Evolutionary conservation across 2,888 invertebrate genomes (phyloP), one percentile per base, ranked within the genome.

Genomic region (Allophyes oxyacanthae): DNA sequence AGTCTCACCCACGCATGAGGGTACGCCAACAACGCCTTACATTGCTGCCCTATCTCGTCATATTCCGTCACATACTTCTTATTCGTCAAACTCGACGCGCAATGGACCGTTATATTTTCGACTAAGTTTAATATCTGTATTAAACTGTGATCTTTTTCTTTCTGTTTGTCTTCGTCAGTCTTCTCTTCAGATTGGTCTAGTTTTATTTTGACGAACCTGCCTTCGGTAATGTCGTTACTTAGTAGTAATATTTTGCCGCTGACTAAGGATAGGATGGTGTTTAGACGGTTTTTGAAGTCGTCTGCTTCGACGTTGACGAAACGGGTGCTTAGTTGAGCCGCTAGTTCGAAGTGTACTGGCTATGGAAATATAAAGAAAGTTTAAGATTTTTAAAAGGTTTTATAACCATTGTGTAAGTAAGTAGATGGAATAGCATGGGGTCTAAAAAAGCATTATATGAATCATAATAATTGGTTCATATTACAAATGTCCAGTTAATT

Each of bases 1-100:
- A 98, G 90, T 51, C 98, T 95, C 0, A 99, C 97, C 98, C 98
- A 98, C 30, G 96, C 95, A 83, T 99, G 98, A 10, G 97, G 97
- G 85, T 99, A 96, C 0, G 95, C 96, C 11, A 99, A 84, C 38
- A 98, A 94, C 13, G 93, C 94, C 86, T 97, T 97, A 74, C 96
- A 95, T 79, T 96, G 95, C 81, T 95, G 96, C 48, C 95, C 94
- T 75, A 96, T 87, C 59, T 95, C 95, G 60, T 97, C 95, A 2
- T 95, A 89, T 44, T 94, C 91, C 26, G 86, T 85, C 0, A 70
- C 55, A 60, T 89, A 93, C 34, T 92, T 91, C 2, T 88, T 85
- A 64, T 93, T 92, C 10, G 94, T 94, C 53, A 97, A 81, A 75
- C 95, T 94, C 0, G 87, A 82, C 0, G 96, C 91, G 84, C 97